Conservation (phyloP, 2,888 invertebrate genomes). For the Lomographa bimaculata region DNA sequence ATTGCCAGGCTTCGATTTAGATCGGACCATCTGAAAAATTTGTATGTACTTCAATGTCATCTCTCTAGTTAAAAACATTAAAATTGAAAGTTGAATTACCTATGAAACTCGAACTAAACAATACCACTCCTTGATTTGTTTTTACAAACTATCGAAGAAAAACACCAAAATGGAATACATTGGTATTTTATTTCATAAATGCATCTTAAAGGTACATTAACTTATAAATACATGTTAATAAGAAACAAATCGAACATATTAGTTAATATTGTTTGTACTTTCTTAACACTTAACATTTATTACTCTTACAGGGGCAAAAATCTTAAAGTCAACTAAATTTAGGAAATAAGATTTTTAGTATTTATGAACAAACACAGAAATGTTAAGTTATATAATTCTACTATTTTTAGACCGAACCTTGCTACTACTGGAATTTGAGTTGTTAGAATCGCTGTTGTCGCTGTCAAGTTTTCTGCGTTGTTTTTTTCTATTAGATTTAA, state of each 20-base stretch:
- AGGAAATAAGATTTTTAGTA: no score
- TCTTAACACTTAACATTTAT: slow-evolving; percentile 13
- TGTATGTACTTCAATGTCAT: slow-evolving; percentile 32
- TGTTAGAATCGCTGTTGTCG: slow-evolving; percentile 30
- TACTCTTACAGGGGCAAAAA: slow-evolving; percentile 3
- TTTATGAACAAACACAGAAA: no score
- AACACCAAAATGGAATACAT: slow-evolving; percentile 23
- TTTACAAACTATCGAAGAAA: slow-evolving; percentile 19
- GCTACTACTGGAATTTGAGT: slow-evolving; percentile 54
- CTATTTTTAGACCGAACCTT: slow-evolving; percentile 61
- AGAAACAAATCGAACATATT: no score
- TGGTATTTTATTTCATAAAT: slow-evolving; percentile 21
- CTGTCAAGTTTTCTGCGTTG: slow-evolving; percentile 23
- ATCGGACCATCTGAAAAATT: slow-evolving; percentile 76
- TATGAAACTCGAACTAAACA: slow-evolving; percentile 3
- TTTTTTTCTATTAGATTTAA: slow-evolving; percentile 15
- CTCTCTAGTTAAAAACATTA: neutral
- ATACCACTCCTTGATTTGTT: neutral
- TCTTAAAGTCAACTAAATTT: no score
- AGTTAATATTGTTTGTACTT: slow-evolving; percentile 12
- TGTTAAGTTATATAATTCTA: slow-evolving; percentile 2
- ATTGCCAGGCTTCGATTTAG: slow-evolving; percentile 66
- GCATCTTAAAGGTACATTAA: neutral
- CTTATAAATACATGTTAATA: no score
- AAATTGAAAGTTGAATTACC: slow-evolving; percentile 15